A percentile compares a stretch with the other conserved stretches of the same genome.
Evolutionary conservation across 2,797 vertebrate species (phyloP).

Genomic region (Siniperca scherzeri): DNA sequence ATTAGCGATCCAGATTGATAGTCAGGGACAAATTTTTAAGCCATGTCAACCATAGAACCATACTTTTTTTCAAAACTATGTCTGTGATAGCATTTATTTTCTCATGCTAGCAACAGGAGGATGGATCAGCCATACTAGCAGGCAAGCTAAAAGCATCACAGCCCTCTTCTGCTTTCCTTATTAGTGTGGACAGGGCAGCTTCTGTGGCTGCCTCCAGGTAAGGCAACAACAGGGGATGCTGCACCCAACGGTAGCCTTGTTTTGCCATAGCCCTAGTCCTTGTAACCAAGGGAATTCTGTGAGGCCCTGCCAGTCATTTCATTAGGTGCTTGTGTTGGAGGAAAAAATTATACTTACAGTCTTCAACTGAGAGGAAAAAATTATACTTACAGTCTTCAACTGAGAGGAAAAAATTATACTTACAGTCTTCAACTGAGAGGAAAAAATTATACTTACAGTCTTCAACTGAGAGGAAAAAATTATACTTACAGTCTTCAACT

Average conservation of each 20-base stretch:
- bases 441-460: too few relatives aligned
- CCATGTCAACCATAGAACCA: not conserved
- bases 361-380: not conserved
- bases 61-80: not conserved
- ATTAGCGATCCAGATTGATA: slow-evolving; percentile 54
- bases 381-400: too few relatives aligned
- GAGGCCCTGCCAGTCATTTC: slow-evolving; percentile 73
- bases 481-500: too few relatives aligned
- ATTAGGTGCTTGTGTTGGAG: slow-evolving; percentile 38
- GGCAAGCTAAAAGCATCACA: slow-evolving; percentile 27
- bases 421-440: too few relatives aligned
- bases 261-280: slow-evolving; percentile 55
- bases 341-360: slow-evolving; percentile 20
- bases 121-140: slow-evolving; percentile 34
- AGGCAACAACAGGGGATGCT: slow-evolving; percentile 52
- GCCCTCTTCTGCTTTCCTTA: slow-evolving; percentile 40
- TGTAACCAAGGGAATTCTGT: slow-evolving; percentile 55
- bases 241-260: slow-evolving; percentile 65
- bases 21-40: slow-evolving; percentile 29
- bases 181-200: slow-evolving; percentile 56
- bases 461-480: too few relatives aligned
- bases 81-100: slow-evolving; percentile 19
- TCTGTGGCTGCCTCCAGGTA: slow-evolving; percentile 68
- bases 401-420: too few relatives aligned
- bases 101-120: slow-evolving; percentile 21